phyloP scores from a whole-genome alignment of 2,797 vertebrate genomes.

The Octomys mimax region DNA sequence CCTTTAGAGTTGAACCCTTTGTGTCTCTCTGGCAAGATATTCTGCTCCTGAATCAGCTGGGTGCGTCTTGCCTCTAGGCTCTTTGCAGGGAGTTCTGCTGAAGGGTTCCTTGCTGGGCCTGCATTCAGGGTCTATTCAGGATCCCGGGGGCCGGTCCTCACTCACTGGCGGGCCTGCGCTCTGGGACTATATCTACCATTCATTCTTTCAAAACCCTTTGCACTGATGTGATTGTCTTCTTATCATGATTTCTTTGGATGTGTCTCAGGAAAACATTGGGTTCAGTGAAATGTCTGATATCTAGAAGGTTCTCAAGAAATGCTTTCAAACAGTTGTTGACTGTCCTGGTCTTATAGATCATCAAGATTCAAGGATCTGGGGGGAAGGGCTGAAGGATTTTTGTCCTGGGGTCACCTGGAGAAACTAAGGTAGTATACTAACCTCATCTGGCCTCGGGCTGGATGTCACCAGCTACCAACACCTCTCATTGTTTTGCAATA shows the following conservation, averaged over 20 bases:
- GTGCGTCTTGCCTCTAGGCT: too few species aligned
- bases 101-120: too few species aligned
- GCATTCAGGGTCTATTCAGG: too few species aligned
- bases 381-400: not conserved
- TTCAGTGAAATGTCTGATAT: not conserved
- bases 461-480: not conserved
- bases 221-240: not conserved
- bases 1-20: too few species aligned
- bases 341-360: not conserved
- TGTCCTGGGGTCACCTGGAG: not conserved
- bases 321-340: not conserved
- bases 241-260: conserved; percentile 3
- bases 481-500: not conserved
- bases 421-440: not conserved
- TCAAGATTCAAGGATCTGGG: not conserved
- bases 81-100: too few species aligned
- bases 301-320: not conserved
- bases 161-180: too few species aligned
- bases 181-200: too few species aligned
- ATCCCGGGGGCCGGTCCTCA: too few species aligned
- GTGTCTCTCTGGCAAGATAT: too few species aligned
- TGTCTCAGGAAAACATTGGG: not conserved
- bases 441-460: not conserved
- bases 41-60: too few species aligned
- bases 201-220: conserved; percentile 1